Evolutionary conservation across 2,888 invertebrate species (phyloP).

Genomic region (Spicauda simplicius): DNA sequence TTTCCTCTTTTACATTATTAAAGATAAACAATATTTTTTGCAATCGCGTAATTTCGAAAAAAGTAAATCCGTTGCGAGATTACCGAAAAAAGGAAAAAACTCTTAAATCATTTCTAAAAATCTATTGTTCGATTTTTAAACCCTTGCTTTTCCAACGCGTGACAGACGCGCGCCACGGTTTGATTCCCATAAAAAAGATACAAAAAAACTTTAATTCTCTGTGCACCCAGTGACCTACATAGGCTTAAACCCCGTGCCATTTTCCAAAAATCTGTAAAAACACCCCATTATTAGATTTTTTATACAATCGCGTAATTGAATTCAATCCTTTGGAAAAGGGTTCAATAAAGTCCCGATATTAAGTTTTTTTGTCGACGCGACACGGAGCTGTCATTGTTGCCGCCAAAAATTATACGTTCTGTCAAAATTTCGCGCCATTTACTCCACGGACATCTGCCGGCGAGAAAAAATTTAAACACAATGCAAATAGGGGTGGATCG

Average conservation of each 20-base stretch:
- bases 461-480: constrained; percentile 73
- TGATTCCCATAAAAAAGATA: constrained; percentile 50
- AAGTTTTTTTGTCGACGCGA: constrained; percentile 56
- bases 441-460: constrained; percentile 75
- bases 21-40: constrained; percentile 50
- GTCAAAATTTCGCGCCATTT: constrained; percentile 84
- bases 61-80: constrained; percentile 66
- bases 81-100: constrained; percentile 59
- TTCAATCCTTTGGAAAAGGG: constrained; percentile 84
- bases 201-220: constrained; percentile 69
- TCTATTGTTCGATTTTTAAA: constrained; percentile 74
- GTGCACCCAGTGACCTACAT: constrained; percentile 79
- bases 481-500: constrained; percentile 80
- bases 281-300: constrained; percentile 72
- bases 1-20: constrained; percentile 53
- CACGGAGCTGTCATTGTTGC: constrained; percentile 67
- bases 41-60: constrained; percentile 54
- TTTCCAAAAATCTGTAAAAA: constrained; percentile 75
- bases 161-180: constrained; percentile 76
- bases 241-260: constrained; percentile 58
- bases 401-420: constrained; percentile 77
- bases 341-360: constrained; percentile 75
- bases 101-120: constrained; percentile 80
- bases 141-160: constrained; percentile 72
- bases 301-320: constrained; percentile 68